Base-by-base conservation (phyloP, 1,140 invertebrate species). In the Formica selysi region DNA sequence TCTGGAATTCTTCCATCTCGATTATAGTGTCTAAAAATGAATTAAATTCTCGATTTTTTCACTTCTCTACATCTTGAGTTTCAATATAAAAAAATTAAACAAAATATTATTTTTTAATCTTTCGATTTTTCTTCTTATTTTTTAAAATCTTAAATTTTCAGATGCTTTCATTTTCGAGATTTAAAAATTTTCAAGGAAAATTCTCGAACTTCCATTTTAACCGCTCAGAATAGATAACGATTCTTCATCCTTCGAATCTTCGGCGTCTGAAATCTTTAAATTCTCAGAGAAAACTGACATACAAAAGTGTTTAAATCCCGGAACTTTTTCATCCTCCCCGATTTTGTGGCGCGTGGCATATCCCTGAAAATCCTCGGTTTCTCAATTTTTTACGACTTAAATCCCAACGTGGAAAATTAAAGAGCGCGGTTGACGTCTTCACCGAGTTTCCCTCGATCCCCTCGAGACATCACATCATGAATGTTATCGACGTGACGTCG, bases 391-490 rank as follows among this genome's bases (percentile, higher is more conserved):
- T 6, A 10, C 19, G 16, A 19, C 36, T 70, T 41, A 70, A 80
- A 57, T 70, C 54, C 3, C 36, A 11, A 73, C 13, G 67, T 81
- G 19, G 38, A 81, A 73, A 83, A 83, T 83, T 62, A 83, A 83
- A 62, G 38, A 41, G 3, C 29, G n/a, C 38, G 38, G 26, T 19
- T 29, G 68, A 83, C 54, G 48, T 74, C 79, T 57, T 38, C 10
- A 16, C 7, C 68, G 13, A 41, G 44, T 26, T 22, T 26, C 32
- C 26, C 54, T 48, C 67, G 11, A 59, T 29, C 26, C 38, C 29
- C 22, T 32, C 38, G 51, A 38, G 76, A 38, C 38, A 38, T 74
- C 38, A 44, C 68, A n/a, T 83, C 41, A 51, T 13, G 54, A 73
- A 19, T n/a, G 29, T 62, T 74, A 83, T 83, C 57, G 54, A 74